Conservation (phyloP, 2,888 invertebrate genomes). For the Nomada ruficornis region DNA sequence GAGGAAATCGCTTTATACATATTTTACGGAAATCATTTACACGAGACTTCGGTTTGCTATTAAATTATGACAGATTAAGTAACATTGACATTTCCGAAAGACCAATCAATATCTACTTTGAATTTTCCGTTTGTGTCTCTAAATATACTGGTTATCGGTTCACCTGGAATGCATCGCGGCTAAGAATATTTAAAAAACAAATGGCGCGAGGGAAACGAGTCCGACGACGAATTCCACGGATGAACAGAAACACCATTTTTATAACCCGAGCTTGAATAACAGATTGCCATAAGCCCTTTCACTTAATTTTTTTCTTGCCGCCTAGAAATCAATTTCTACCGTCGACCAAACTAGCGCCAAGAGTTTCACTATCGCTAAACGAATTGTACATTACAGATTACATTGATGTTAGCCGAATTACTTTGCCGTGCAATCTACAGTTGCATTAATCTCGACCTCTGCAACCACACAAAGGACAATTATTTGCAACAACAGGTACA, state of each 20-base stretch:
- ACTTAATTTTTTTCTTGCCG: conserved; percentile 24
- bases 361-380: conserved; percentile 31
- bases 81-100: not conserved
- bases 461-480: not conserved
- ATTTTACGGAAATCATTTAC: conserved; percentile 23
- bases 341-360: not conserved
- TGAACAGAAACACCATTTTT: conserved; percentile 32
- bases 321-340: not conserved
- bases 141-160: conserved; percentile 1
- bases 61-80: not conserved
- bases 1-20: conserved; percentile 13
- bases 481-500: not conserved
- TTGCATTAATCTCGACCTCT: not conserved
- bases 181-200: not conserved
- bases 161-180: not conserved
- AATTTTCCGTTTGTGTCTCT: conserved; percentile 1
- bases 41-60: conserved; percentile 2
- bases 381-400: conserved; percentile 25
- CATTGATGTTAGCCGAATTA: conserved; percentile 14
- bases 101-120: not conserved
- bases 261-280: conserved; percentile 39
- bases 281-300: conserved; percentile 21
- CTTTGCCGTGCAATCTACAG: not conserved
- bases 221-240: conserved; percentile 13
- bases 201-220: not conserved